These are phyloP conservation scores for Lytechinus pictus DNA, from an alignment of 35 echinoderm and acorn worm species.

Conservation along the genomic window DNA sequence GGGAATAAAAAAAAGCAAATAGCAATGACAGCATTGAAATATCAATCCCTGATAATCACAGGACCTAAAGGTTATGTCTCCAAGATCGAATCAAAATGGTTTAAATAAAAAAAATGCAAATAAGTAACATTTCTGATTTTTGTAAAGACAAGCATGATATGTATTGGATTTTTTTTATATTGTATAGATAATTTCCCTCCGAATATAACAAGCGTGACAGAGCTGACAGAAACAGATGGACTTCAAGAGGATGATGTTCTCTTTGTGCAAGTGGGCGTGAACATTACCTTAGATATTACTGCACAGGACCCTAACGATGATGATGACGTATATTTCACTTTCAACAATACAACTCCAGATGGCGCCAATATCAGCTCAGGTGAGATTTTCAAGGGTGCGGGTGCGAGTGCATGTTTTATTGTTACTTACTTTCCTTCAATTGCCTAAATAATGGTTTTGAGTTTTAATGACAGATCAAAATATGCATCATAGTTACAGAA, in stretches of 20 bases:
- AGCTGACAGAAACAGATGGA: background rate
- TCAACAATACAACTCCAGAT: background rate
- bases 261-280: background rate
- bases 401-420: no score
- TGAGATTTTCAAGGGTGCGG: background rate
- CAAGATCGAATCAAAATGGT: no score
- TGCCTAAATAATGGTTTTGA: no score
- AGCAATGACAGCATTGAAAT: no score
- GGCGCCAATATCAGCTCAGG: background rate
- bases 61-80: no score
- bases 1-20: no score
- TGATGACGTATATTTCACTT: background rate
- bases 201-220: background rate
- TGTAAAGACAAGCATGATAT: background rate
- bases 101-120: no score
- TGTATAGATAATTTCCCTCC: conserved; percentile 25
- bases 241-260: background rate
- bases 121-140: no score
- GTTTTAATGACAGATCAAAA: no score
- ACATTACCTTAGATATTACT: background rate
- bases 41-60: no score
- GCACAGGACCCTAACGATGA: background rate
- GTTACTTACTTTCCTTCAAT: no score
- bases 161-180: background rate
- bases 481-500: no score